These are phyloP conservation scores for Psittacula derbiana DNA, from an alignment of 2,797 vertebrate species.

Conservation along the genomic window DNA sequence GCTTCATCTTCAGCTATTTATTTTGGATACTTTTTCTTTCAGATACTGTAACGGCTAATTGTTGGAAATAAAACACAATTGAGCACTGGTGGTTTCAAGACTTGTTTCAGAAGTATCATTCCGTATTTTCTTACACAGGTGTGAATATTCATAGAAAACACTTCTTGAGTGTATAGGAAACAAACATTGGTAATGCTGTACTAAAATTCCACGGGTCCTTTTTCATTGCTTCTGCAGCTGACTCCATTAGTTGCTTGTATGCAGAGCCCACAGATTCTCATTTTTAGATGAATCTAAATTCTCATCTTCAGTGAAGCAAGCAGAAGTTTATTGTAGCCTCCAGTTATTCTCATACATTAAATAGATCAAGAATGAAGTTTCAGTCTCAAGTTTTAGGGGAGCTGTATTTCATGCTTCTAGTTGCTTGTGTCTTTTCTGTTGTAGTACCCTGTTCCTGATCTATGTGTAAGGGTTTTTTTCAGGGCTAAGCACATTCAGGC, in stretches of 20 bases:
- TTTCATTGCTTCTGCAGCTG: not conserved
- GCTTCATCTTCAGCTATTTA: slow-evolving; percentile 81
- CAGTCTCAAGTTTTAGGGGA: not conserved
- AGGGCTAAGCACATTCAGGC: accelerated
- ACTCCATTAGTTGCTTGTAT: not conserved
- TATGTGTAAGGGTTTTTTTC: not conserved
- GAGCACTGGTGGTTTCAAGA: slow-evolving; percentile 2
- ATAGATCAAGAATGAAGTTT: not conserved
- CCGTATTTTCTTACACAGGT: not conserved
- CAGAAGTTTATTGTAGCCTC: not conserved
- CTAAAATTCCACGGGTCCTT: not conserved
- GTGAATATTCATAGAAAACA: not conserved
- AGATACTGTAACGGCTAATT: slow-evolving; percentile 72
- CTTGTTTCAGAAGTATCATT: not conserved
- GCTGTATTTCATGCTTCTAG: not conserved
- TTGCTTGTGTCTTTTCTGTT: not conserved
- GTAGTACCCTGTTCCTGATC: not conserved
- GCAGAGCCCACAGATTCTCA: not conserved
- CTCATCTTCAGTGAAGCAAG: not conserved
- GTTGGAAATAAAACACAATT: slow-evolving; percentile 77
- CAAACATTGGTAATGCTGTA: accelerated
- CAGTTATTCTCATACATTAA: not conserved
- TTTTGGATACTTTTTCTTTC: slow-evolving; percentile 77
- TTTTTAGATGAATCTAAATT: not conserved
- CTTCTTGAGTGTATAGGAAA: not conserved